These are phyloP conservation scores for Bombus ignitus DNA, from an alignment of 1,140 invertebrate species.

Conservation along the genomic window DNA sequence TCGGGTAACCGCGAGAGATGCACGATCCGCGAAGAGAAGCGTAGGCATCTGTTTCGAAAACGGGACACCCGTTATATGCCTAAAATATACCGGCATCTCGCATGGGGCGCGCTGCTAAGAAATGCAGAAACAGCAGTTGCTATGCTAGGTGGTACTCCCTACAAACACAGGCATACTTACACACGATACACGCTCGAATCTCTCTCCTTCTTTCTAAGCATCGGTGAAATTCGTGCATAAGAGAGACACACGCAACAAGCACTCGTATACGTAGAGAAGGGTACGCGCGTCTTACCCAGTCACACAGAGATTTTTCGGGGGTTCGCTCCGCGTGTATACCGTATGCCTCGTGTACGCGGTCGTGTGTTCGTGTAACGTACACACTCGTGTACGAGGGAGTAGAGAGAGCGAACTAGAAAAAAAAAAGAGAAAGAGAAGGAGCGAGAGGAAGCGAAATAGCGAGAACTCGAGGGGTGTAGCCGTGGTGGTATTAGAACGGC, in stretches of 20 bases:
- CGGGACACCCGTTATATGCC: constrained; percentile 78
- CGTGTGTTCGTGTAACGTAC: constrained; percentile 14
- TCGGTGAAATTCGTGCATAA: constrained; percentile 53
- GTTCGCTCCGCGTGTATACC: constrained; percentile 41
- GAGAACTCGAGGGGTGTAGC: constrained; percentile 35
- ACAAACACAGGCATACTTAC: constrained; percentile 61
- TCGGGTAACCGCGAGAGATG: not conserved
- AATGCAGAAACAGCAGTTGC: constrained; percentile 83
- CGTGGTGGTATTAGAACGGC: constrained; percentile 45
- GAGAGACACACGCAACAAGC: constrained; percentile 19
- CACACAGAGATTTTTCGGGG: constrained; percentile 42
- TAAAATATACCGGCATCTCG: constrained; percentile 76
- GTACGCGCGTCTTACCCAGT: constrained; percentile 57
- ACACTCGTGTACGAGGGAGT: constrained; percentile 59
- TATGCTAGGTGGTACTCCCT: constrained; percentile 80
- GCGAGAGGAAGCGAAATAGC: constrained; percentile 47
- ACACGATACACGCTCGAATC: constrained; percentile 33
- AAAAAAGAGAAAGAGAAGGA: constrained; percentile 36
- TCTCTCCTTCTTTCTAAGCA: constrained; percentile 53
- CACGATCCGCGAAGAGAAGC: not conserved
- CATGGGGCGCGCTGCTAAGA: constrained; percentile 77
- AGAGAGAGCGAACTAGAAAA: constrained; percentile 48
- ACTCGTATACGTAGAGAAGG: constrained; percentile 45
- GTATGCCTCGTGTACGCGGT: constrained; percentile 31
- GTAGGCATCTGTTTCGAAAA: constrained; percentile 35